Evolutionary conservation across 2,797 vertebrate species (phyloP).

Genomic region (Trematomus bernacchii): DNA sequence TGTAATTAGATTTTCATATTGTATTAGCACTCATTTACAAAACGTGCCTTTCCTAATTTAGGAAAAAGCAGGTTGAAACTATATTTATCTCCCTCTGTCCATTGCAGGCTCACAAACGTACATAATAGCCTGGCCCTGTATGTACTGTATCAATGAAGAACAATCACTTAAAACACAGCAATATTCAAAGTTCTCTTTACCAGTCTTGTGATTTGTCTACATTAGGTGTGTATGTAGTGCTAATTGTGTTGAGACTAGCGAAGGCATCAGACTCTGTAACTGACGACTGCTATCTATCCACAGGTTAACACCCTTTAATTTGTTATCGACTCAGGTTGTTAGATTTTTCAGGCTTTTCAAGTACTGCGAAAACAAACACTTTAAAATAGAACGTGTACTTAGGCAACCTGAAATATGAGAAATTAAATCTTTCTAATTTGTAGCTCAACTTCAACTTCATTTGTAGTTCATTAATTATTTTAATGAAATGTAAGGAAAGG

Average conservation of each 20-base stretch:
- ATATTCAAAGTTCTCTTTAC: neutral
- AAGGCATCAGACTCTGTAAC: slow-evolving; percentile 45
- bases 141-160: neutral
- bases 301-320: slow-evolving; percentile 80
- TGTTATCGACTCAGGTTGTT: slow-evolving; percentile 74
- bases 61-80: slow-evolving; percentile 6
- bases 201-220: slow-evolving; percentile 36
- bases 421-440: neutral
- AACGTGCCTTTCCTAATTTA: neutral
- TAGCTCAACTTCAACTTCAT: slow-evolving; percentile 5
- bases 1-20: neutral
- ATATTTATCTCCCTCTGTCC: neutral
- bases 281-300: slow-evolving; percentile 51
- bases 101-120: slow-evolving; percentile 6
- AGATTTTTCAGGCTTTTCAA: slow-evolving; percentile 39
- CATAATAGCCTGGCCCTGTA: neutral
- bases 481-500: neutral
- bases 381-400: slow-evolving; percentile 50
- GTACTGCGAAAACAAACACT: slow-evolving; percentile 32
- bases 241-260: slow-evolving; percentile 77
- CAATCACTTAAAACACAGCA: neutral
- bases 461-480: slow-evolving; percentile 2
- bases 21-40: neutral
- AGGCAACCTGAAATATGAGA: slow-evolving; percentile 13
- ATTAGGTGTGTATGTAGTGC: slow-evolving; percentile 48